phyloP scores from a whole-genome alignment of 2,113 vertebrate genomes.

The Gopherus evgoodei region DNA sequence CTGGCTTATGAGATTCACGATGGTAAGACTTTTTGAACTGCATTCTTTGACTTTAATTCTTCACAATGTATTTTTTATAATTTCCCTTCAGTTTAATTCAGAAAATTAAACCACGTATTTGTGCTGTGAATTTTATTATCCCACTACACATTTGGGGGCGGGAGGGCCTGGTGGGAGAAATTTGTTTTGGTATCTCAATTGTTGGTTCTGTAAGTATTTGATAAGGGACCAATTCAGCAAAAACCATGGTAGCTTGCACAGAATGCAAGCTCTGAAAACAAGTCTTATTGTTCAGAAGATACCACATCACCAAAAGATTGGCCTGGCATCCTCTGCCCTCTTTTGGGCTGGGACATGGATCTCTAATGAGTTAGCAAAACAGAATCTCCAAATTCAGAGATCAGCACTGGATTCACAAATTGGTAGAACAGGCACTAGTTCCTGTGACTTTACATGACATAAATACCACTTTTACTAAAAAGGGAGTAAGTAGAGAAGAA shows the following conservation, averaged over 20 bases:
- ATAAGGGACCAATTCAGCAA: neutral
- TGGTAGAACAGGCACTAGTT: neutral
- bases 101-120: neutral
- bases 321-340: neutral
- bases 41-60: neutral
- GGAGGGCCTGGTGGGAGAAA: neutral
- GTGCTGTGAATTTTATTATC: neutral
- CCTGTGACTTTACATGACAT: neutral
- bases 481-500: neutral
- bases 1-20: constrained; percentile 97
- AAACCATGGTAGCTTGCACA: neutral
- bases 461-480: neutral
- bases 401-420: neutral
- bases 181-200: neutral
- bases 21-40: constrained; percentile 83
- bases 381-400: neutral
- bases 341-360: neutral
- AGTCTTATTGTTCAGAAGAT: neutral
- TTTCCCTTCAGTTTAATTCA: neutral
- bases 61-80: neutral
- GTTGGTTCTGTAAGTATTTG: neutral
- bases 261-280: neutral
- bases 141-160: neutral
- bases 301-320: neutral
- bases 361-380: neutral